Evolutionary conservation across 1,140 invertebrate genomes (phyloP), one percentile per base, ranked within the genome.

Genomic region (Trichoplusia ni): DNA sequence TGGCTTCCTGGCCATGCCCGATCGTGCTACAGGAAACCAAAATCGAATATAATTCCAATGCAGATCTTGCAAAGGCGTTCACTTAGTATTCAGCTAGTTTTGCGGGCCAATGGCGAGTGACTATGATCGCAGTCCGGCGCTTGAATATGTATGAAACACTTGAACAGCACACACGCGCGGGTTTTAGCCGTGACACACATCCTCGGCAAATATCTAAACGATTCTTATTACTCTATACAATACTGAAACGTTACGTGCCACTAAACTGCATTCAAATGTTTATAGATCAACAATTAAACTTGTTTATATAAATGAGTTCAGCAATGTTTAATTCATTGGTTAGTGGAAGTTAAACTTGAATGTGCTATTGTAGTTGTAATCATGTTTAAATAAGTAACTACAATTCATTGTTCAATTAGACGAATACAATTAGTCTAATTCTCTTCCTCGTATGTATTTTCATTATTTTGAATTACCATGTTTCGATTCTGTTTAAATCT

Each of bases 81-180:
- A 71, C 44, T 90, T 90, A 82, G 78, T 88, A 90, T 90, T 86
- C 87, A 83, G 73, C 58, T 58, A 76, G 83, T 82, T 79, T 81
- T 77, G 79, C 83, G 77, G 73, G 79, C 78, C 81, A 84, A 80
- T 83, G 84, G 78, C 85, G 77, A 77, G 59, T 63, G 75, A 78
- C 78, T 84, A 84, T 80, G 76, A 75, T 77, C 72, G 69, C 56
- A 67, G 73, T 75, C 75, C 78, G 77, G 69, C 71, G 66, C 23
- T 73, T 84, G 81, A 86, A 88, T 88, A 90, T 89, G 82, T 85
- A 90, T 90, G 79, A 90, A 74, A 47, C 67, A 56, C 73, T 74
- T 75, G 73, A 68, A 73, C 75, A 77, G 69, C 42, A 73, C 68
- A 74, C 80, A 77, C 78, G 75, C 79, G 80, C 71, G 68, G 58